Conservation (phyloP, 2,888 invertebrate genomes). For the Drosophila niveifrons region DNA sequence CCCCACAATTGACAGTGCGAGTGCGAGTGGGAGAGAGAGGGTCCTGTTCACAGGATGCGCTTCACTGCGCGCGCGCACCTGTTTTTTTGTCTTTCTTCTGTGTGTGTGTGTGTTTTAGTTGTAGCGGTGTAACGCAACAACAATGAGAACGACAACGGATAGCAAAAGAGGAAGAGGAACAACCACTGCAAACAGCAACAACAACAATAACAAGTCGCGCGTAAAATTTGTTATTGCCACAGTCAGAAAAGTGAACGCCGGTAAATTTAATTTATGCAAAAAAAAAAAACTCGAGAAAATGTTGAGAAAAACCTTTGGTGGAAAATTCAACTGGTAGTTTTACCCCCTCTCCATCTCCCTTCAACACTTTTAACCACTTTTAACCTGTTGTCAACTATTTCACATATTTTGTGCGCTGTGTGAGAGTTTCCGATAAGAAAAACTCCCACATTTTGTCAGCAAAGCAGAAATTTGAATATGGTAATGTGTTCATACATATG, state of each 20-base stretch:
- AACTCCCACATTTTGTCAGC: constrained; percentile 66
- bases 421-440: constrained; percentile 63
- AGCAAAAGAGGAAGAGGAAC: neutral
- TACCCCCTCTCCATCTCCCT: neutral
- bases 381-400: constrained; percentile 44
- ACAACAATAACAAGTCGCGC: constrained; percentile 34
- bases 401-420: constrained; percentile 33
- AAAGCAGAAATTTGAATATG: constrained; percentile 48
- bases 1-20: neutral
- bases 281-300: constrained; percentile 12
- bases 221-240: constrained; percentile 55
- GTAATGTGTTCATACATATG: constrained; percentile 23
- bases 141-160: constrained; percentile 6
- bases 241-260: constrained; percentile 27
- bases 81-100: constrained; percentile 33
- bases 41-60: constrained; percentile 75
- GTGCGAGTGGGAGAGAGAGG: constrained; percentile 12
- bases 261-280: constrained; percentile 75
- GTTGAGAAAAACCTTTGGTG: constrained; percentile 26
- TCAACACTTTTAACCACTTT: neutral
- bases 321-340: constrained; percentile 59
- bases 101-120: neutral
- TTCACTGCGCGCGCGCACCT: constrained; percentile 70
- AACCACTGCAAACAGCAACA: constrained; percentile 26
- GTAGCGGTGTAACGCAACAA: neutral